These are phyloP conservation scores for Drosophila anceps DNA, from an alignment of 2,888 invertebrate genomes.

Conservation along the genomic window DNA sequence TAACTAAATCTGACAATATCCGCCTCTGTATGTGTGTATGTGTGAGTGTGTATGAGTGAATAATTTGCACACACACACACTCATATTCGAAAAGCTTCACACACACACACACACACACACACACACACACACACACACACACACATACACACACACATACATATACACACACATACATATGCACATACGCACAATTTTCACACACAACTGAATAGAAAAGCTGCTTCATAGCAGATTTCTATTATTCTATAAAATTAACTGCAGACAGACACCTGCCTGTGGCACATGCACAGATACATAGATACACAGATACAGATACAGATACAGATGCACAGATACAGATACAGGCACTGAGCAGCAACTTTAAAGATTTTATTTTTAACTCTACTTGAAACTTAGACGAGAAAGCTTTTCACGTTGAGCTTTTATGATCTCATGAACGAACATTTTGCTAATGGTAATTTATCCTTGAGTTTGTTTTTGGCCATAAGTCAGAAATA, in stretches of 20 bases:
- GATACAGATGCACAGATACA: slow-evolving; percentile 22
- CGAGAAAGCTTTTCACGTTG: slow-evolving; percentile 65
- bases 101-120: slow-evolving; percentile 22
- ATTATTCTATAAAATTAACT: slow-evolving; percentile 76
- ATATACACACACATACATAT: slow-evolving; percentile 35
- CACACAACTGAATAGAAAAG: slow-evolving; percentile 30
- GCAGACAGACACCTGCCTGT: slow-evolving; percentile 78
- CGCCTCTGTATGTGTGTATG: slow-evolving; percentile 48
- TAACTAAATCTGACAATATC: slow-evolving; percentile 82
- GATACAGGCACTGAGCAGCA: slow-evolving; percentile 24
- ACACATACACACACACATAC: slow-evolving; percentile 13
- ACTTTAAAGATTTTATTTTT: slow-evolving; percentile 70
- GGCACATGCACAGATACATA: slow-evolving; percentile 31
- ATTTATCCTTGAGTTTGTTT: slow-evolving; percentile 79
- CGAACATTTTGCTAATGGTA: slow-evolving; percentile 49
- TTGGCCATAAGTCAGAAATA: slow-evolving; percentile 48
- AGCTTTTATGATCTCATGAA: slow-evolving; percentile 74
- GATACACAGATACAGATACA: slow-evolving; percentile 27
- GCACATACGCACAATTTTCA: slow-evolving; percentile 66
- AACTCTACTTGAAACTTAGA: slow-evolving; percentile 69
- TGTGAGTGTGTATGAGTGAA: slow-evolving; percentile 42
- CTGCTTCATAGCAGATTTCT: slow-evolving; percentile 39
- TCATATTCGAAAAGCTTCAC: slow-evolving; percentile 41
- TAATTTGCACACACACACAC: slow-evolving; percentile 54
- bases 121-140: too few relatives aligned